Evolutionary conservation across 2,888 invertebrate genomes (phyloP).

Genomic region (Drosophila seclusa): DNA sequence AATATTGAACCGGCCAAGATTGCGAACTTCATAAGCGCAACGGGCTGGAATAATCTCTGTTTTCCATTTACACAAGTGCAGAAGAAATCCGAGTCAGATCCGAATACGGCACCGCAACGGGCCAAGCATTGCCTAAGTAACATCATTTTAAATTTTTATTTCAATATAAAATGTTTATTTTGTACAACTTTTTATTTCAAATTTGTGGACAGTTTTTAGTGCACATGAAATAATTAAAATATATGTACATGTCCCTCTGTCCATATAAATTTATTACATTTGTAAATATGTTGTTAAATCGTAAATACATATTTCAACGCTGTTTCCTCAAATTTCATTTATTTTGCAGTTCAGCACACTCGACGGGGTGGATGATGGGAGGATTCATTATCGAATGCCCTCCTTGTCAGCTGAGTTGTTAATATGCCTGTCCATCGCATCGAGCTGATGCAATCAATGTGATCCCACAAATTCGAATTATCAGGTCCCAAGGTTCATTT

Average conservation of each 20-base stretch:
- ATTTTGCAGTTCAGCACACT: neutral
- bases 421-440: neutral
- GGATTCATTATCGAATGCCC: neutral
- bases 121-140: too few species aligned
- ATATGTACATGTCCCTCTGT: neutral
- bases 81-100: too few species aligned
- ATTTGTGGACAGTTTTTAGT: neutral
- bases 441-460: constrained; percentile 50
- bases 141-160: too few species aligned
- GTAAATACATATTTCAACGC: neutral
- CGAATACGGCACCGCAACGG: too few species aligned
- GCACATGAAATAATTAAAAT: neutral
- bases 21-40: too few species aligned
- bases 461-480: constrained; percentile 25
- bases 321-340: neutral
- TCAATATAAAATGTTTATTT: too few species aligned
- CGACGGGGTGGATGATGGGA: neutral
- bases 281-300: neutral
- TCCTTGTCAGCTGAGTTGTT: neutral
- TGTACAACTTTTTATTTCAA: neutral
- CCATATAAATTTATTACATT: neutral
- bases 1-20: too few species aligned
- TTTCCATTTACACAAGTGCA: too few species aligned
- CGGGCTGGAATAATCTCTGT: too few species aligned
- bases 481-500: constrained; percentile 75